Evolutionary conservation across 30 jellyfish, hydroid and myxozoan species (phyloP), one percentile per base, ranked within the genome.

Genomic region (Catostylus mosaicus): DNA sequence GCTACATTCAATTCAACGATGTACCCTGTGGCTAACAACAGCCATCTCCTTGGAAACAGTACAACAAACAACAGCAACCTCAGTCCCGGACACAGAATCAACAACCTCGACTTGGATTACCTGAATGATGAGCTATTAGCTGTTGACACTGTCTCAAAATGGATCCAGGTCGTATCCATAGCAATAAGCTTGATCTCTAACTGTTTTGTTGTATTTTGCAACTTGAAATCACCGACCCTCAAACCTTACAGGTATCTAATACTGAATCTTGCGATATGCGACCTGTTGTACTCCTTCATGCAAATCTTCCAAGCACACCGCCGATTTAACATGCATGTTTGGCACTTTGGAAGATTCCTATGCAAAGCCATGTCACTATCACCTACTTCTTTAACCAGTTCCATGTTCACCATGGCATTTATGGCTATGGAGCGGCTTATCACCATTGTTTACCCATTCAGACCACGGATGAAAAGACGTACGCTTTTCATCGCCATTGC

Each of bases 321-420:
- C 38, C 88, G 94, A 19, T 84, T 84, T 38, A 60, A 30, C 19
- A 26, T 0, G 26, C 87, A 71, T 34, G 52, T 32, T 29, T 84
- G 94, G 94, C 71, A 30, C 29, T 84, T 84, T 60, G 94, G 94
- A 27, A 43, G 52, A 14, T 71, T 71, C 10, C 61, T 74, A 9
- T 84, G 94, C 82, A 71, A 61, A 32, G 38, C 54, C 27, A 70
- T 59, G 76, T 37, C 57, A 14, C 51, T 84, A 0, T 52, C 67
- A 11, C 73, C 87, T 7, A 32, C 60, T 6, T 54, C 94, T n/a
- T 26, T 84, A 1, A 72, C 84, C 35, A 20, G 71, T 9, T 72
- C 94, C 1, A 84, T 84, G 94, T 73, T 84, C 30, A 84, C 84
- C 26, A 84, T 84, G 67, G 30, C 88, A 8, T 71, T 72, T 30